phyloP scores from a whole-genome alignment of 2,888 invertebrate species.

The Tetrapedia diversipes region DNA sequence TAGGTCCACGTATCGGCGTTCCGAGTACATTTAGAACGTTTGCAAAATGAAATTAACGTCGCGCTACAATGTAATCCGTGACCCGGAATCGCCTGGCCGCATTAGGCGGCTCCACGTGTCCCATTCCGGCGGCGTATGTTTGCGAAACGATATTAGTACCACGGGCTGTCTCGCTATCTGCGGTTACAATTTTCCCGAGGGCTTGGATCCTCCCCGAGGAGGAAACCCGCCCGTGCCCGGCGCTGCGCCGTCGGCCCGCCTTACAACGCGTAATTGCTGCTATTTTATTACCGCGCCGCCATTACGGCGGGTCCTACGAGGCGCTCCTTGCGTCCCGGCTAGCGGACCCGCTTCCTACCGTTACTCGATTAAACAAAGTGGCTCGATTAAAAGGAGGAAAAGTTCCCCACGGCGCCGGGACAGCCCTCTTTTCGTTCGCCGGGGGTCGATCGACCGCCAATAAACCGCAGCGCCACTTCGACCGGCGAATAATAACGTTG shows the following conservation, averaged over 20 bases:
- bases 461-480: constrained; percentile 6
- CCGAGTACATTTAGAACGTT: constrained; percentile 55
- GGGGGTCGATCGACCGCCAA: constrained; percentile 21
- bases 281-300: constrained; percentile 36
- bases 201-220: constrained; percentile 32
- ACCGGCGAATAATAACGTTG: constrained; percentile 7
- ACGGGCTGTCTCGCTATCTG: constrained; percentile 54
- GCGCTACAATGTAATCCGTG: constrained; percentile 61
- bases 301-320: constrained; percentile 15
- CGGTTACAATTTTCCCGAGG: constrained; percentile 50
- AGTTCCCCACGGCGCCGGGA: background rate
- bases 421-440: constrained; percentile 1
- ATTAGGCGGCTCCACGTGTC: constrained; percentile 56
- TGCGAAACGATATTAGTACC: constrained; percentile 60
- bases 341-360: background rate
- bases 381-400: constrained; percentile 27
- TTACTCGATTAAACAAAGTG: constrained; percentile 41
- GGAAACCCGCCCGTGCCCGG: no score
- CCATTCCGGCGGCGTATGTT: constrained; percentile 56
- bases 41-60: constrained; percentile 64
- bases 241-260: constrained; percentile 12
- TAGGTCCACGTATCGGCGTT: constrained; percentile 51
- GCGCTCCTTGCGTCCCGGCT: background rate
- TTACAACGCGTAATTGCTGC: constrained; percentile 33
- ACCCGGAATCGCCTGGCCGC: constrained; percentile 59